A percentile compares a stretch with the other conserved stretches of the same genome.
Conservation (phyloP, 2,888 invertebrate genomes). For the Mactromeris polynyma region DNA sequence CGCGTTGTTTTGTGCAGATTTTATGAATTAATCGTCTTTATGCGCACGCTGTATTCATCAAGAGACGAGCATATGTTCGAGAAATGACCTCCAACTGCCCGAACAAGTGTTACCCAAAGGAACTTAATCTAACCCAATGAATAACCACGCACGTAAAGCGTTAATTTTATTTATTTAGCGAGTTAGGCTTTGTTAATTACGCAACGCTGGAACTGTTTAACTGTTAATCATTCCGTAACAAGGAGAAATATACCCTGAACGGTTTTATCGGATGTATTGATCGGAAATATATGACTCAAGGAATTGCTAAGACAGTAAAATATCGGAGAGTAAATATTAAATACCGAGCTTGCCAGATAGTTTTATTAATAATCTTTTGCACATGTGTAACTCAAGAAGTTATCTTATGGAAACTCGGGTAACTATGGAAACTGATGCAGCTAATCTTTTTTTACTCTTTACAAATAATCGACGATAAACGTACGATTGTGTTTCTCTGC, state of each 20-base stretch:
- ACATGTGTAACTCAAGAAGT: slow-evolving; percentile 45
- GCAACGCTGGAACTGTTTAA: neutral
- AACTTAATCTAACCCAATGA: neutral
- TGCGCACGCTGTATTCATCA: slow-evolving; percentile 5
- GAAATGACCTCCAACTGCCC: neutral
- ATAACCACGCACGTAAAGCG: neutral
- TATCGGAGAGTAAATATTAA: slow-evolving; percentile 24
- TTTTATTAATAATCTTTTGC: slow-evolving; percentile 46
- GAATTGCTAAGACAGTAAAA: slow-evolving; percentile 31
- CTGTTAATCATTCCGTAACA: neutral
- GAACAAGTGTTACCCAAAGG: neutral
- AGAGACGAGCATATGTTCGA: neutral
- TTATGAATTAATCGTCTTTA: neutral
- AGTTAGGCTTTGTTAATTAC: neutral
- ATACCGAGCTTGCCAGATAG: slow-evolving; percentile 2
- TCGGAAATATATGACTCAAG: slow-evolving; percentile 23
- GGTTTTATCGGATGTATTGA: slow-evolving; percentile 23
- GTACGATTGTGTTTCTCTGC: neutral
- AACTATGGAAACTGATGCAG: slow-evolving; percentile 36
- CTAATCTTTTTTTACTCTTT: slow-evolving; percentile 33
- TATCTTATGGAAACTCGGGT: slow-evolving; percentile 15
- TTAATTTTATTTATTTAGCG: neutral
- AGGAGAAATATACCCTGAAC: neutral
- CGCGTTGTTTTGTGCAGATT: neutral
- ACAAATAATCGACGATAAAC: slow-evolving; percentile 27